Conservation (phyloP, 1,140 invertebrate genomes). For the Aleiodes sp. region DNA sequence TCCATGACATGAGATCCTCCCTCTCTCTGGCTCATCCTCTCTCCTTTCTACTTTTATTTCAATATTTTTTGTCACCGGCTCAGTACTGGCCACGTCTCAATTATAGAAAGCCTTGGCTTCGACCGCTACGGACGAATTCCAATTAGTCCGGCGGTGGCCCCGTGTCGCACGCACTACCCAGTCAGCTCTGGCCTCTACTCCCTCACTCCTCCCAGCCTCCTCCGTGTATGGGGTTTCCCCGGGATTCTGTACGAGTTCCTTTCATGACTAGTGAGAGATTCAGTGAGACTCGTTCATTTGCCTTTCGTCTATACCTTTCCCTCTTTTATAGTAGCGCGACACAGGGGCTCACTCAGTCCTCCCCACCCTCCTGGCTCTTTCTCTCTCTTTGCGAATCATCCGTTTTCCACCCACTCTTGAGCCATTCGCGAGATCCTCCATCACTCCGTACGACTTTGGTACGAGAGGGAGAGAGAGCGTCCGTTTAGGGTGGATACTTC, state of each 20-base stretch:
- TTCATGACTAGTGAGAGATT: constrained; percentile 56
- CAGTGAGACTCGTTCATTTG: constrained; percentile 61
- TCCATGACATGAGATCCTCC: constrained; percentile 4
- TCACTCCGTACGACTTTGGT: neutral
- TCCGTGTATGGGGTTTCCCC: constrained; percentile 64
- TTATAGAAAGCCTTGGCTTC: constrained; percentile 68
- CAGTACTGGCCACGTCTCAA: constrained; percentile 62
- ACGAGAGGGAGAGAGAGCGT: neutral
- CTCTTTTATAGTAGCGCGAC: constrained; percentile 26
- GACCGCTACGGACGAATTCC: constrained; percentile 66
- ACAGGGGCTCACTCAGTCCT: constrained; percentile 5
- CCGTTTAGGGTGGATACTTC: neutral
- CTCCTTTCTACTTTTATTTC: constrained; percentile 44
- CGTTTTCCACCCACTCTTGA: neutral
- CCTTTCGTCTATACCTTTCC: constrained; percentile 58
- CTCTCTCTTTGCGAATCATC: constrained; percentile 3
- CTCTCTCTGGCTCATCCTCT: neutral
- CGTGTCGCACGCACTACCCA: constrained; percentile 53
- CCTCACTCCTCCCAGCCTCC: constrained; percentile 23
- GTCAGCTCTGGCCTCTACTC: constrained; percentile 13
- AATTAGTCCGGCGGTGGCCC: constrained; percentile 62
- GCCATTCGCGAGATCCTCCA: neutral
- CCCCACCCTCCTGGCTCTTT: constrained; percentile 34
- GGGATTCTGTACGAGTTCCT: constrained; percentile 67
- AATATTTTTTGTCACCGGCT: constrained; percentile 52